These are phyloP conservation scores for Dynastes grantii DNA, from an alignment of 2,888 invertebrate species.

Conservation along the genomic window DNA sequence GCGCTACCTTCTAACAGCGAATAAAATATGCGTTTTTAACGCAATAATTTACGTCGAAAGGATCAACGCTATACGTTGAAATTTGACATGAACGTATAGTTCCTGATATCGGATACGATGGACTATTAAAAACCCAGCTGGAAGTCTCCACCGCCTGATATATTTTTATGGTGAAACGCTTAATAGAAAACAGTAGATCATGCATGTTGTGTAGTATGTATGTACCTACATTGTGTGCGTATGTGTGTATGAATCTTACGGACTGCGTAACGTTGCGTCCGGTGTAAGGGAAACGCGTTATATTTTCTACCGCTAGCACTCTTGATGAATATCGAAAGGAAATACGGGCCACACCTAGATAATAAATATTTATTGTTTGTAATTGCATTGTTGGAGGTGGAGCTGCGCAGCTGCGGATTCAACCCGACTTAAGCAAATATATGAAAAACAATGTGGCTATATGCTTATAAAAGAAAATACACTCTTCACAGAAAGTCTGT, in stretches of 20 bases:
- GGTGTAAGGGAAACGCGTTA: no score
- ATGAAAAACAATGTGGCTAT: no score
- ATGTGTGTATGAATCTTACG: neutral
- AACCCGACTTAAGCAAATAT: no score
- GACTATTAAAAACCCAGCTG: slow-evolving; percentile 29
- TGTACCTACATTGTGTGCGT: neutral
- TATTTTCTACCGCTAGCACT: neutral
- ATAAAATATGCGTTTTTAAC: slow-evolving; percentile 31
- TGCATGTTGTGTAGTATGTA: neutral
- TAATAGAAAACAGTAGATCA: slow-evolving; percentile 37
- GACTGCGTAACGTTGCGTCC: no score
- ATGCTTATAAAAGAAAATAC: no score
- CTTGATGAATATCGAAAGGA: slow-evolving; percentile 6
- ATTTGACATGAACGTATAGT: slow-evolving; percentile 25
- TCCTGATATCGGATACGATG: slow-evolving; percentile 25
- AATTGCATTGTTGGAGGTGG: slow-evolving; percentile 14
- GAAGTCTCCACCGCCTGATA: slow-evolving; percentile 15
- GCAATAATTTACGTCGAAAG: slow-evolving; percentile 28
- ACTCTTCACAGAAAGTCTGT: no score
- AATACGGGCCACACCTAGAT: slow-evolving; percentile 19
- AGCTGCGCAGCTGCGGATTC: no score
- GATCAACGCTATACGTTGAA: slow-evolving; percentile 8
- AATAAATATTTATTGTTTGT: slow-evolving; percentile 28
- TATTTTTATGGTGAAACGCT: slow-evolving; percentile 23
- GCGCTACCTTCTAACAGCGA: neutral